These are phyloP conservation scores for Orycteropus afer DNA, from an alignment of 2,113 vertebrate species.

Conservation along the genomic window DNA sequence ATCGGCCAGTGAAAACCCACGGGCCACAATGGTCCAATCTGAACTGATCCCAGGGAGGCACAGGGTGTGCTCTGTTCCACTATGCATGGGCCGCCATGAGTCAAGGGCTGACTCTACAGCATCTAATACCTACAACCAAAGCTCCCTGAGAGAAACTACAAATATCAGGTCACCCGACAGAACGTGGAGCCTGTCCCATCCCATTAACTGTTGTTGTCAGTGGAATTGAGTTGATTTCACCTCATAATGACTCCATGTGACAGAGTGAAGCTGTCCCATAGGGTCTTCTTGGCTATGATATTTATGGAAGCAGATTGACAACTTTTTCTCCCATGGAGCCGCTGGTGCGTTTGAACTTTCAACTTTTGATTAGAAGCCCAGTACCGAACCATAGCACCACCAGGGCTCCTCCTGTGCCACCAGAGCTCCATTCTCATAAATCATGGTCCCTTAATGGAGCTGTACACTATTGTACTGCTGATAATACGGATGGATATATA, in stretches of 20 bases:
- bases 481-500: too few relatives aligned
- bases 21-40: background rate
- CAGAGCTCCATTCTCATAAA: background rate
- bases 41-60: background rate
- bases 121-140: background rate
- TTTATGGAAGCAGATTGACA: background rate
- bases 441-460: background rate
- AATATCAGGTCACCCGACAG: background rate
- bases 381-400: background rate
- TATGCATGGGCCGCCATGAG: background rate
- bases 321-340: background rate
- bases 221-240: background rate
- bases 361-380: background rate
- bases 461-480: background rate
- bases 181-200: background rate
- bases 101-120: too few relatives aligned
- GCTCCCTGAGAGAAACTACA: background rate
- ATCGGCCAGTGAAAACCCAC: background rate
- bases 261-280: background rate
- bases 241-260: background rate
- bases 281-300: background rate
- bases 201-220: background rate
- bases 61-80: background rate
- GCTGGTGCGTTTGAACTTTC: background rate
- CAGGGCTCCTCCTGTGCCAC: too few relatives aligned